Conservation (phyloP, 30 jellyfish, hydroid and myxozoan species). For the Aurelia aurita complex sp. Pacific region DNA sequence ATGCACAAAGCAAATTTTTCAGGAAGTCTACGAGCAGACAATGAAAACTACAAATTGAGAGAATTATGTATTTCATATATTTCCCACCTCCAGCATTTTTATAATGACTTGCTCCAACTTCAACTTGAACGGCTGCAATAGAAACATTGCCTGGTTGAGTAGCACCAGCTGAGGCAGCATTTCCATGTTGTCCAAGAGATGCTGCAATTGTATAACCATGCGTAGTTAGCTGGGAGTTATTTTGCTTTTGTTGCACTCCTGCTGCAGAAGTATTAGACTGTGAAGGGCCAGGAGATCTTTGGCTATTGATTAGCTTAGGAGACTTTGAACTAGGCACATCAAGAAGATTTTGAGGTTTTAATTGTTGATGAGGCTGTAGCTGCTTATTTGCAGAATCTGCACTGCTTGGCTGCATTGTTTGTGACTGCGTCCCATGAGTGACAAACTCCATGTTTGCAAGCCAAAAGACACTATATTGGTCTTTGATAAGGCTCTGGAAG, state of each 20-base stretch:
- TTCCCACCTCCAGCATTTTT: constrained; percentile 65
- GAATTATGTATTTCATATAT: neutral
- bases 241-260: constrained; percentile 34
- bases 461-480: neutral
- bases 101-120: constrained; percentile 63
- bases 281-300: constrained; percentile 37
- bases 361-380: constrained; percentile 26
- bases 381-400: constrained; percentile 43
- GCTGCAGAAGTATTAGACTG: neutral
- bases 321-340: constrained; percentile 32
- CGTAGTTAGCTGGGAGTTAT: neutral
- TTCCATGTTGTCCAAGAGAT: constrained; percentile 25
- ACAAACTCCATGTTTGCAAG: constrained; percentile 32
- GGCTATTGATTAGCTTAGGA: constrained; percentile 5
- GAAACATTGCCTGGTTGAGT: constrained; percentile 24
- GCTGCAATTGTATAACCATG: neutral
- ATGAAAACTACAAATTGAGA: no score
- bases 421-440: constrained; percentile 30
- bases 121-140: constrained; percentile 50
- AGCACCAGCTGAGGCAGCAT: constrained; percentile 14
- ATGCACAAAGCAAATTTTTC: no score
- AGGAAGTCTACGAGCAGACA: no score
- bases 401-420: constrained; percentile 4
- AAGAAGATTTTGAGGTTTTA: constrained; percentile 14
- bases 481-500: no score